Conservation (phyloP, 2,888 invertebrate genomes). For the Drosophila borealis region DNA sequence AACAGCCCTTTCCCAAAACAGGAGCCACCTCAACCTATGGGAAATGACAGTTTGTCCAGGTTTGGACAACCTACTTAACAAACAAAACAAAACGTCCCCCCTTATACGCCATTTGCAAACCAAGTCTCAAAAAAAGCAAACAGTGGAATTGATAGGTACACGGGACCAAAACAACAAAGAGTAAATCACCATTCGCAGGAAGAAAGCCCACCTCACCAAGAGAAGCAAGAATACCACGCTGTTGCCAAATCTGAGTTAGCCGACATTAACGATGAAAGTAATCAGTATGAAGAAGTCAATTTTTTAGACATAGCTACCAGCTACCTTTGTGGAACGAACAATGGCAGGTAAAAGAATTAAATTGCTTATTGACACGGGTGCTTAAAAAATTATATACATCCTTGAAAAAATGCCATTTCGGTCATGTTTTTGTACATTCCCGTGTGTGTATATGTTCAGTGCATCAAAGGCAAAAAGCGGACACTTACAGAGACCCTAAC, state of each 20-base stretch:
- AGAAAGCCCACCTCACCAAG: not conserved
- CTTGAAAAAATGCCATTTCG: too few relatives aligned
- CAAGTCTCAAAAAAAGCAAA: slow-evolving; percentile 1
- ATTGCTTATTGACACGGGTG: not conserved
- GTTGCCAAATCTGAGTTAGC: not conserved
- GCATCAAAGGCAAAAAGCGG: too few relatives aligned
- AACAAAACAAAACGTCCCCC: not conserved
- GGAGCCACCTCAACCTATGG: not conserved
- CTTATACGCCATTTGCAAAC: too few relatives aligned
- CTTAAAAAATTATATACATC: too few relatives aligned
- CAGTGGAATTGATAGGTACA: not conserved
- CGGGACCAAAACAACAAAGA: not conserved
- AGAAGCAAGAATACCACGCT: not conserved
- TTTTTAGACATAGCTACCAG: not conserved
- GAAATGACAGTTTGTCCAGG: not conserved
- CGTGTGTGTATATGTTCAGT: too few relatives aligned
- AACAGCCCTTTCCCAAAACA: not conserved
- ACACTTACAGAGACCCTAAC: too few relatives aligned
- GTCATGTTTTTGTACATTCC: too few relatives aligned
- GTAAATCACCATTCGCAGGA: not conserved
- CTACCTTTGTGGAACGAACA: too few relatives aligned
- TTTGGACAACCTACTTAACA: not conserved
- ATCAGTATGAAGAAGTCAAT: not conserved
- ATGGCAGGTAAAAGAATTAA: too few relatives aligned
- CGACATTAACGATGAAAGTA: not conserved